Conservation (phyloP, 2,797 vertebrate species). For the Falco columbarius region DNA sequence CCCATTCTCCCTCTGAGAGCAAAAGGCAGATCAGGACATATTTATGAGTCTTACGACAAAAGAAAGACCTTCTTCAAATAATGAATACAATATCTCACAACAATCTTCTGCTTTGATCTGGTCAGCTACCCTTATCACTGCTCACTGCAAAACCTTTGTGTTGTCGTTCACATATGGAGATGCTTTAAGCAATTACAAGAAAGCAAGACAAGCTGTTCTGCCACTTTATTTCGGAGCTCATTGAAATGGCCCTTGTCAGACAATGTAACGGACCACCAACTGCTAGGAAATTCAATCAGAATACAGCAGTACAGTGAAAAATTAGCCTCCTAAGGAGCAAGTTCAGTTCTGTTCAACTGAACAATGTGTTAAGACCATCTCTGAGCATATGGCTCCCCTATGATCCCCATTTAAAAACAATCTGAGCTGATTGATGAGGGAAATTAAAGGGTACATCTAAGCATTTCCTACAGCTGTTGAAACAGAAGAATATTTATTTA, state of each 20-base stretch:
- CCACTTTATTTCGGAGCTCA: not conserved
- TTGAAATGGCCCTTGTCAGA: not conserved
- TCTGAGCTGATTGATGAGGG: constrained; percentile 32
- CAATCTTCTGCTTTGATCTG: not conserved
- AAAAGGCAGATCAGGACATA: not conserved
- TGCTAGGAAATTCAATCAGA: constrained; percentile 28
- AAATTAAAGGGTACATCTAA: constrained; percentile 19
- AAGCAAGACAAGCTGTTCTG: not conserved
- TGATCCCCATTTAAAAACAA: constrained; percentile 50
- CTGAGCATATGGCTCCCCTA: constrained; percentile 42
- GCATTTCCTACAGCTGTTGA: constrained; percentile 8
- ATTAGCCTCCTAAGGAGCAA: constrained; percentile 5
- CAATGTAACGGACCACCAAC: not conserved
- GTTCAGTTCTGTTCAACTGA: not conserved
- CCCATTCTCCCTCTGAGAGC: not conserved
- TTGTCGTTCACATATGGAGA: not conserved
- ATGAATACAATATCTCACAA: not conserved
- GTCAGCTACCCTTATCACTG: not conserved
- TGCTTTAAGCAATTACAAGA: not conserved
- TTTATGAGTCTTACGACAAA: not conserved
- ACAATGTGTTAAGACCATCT: not conserved
- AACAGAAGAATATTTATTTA: not conserved
- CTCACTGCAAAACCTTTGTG: not conserved
- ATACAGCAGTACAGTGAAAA: not conserved
- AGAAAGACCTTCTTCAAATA: not conserved